Evolutionary conservation across 2,888 invertebrate genomes (phyloP), one percentile per base, ranked within the genome.

Genomic region (Alloscopus bannaensis): DNA sequence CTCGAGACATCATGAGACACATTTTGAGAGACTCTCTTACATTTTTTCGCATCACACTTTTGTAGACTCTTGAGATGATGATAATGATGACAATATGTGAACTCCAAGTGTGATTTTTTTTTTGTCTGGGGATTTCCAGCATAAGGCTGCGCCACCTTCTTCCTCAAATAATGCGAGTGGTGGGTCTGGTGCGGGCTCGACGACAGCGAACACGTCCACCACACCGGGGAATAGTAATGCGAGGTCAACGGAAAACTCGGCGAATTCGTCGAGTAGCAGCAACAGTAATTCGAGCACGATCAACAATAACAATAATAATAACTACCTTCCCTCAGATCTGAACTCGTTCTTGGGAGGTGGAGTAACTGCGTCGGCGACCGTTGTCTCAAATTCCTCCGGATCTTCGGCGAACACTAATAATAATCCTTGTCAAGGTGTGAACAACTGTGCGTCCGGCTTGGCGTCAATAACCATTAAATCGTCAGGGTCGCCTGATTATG

Each of bases 121-220:
- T n/a, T n/a, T n/a, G n/a, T n/a, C n/a, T n/a, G n/a, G n/a, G n/a
- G n/a, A n/a, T n/a, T 36, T 36, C 13, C 36, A 6, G 13, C 36
- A 93, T 80, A 93, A 93, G 88, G 92, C 93, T 76, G 92, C 92
- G 36, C 93, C 93, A 86, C 92, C 92, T 85, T 92, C 92, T 18
- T 75, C 80, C 28, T 65, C 69, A 3, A 40, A 68, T 6, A 92
- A 92, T 83, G 91, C 91, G 76, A 88, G 81, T 28, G 92, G 92
- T 82, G 91, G n/a, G n/a, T n/a, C 91, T 77, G 88, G 89, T 11
- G n/a, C 42, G n/a, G n/a, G n/a, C 8, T 70, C 60, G 18, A 47
- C 71, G 6, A 1, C 69, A 36, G 40, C 66, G 47, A 64, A 70
- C 36, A 20, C 59, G 1, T 55, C 70, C 26, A 75, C 52, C 28